These are phyloP conservation scores for Leptopilina syphax DNA, from an alignment of 2,888 invertebrate genomes.

Conservation along the genomic window DNA sequence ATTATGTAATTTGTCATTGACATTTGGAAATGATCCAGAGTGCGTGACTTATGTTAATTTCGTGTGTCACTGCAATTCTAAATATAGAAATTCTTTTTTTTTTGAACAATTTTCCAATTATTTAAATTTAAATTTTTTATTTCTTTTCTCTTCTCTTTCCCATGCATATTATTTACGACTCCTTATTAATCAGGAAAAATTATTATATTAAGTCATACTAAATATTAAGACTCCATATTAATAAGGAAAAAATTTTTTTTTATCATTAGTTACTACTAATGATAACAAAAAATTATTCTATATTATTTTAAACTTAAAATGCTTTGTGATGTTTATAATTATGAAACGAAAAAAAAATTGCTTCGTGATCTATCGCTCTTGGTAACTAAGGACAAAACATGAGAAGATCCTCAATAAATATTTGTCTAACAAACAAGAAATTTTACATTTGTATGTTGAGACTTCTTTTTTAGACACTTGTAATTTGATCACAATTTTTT, in stretches of 20 bases:
- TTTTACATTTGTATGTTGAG: background rate
- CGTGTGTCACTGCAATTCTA: background rate
- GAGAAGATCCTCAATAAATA: slow-evolving; percentile 10
- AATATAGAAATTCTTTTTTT: background rate
- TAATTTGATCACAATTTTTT: slow-evolving; percentile 8
- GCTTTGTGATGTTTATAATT: background rate
- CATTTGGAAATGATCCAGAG: slow-evolving; percentile 4
- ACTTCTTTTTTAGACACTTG: background rate
- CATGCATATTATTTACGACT: no score
- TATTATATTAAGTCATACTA: no score
- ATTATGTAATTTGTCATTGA: slow-evolving; percentile 20
- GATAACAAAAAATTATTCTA: background rate
- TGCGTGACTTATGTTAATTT: slow-evolving; percentile 6
- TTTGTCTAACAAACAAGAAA: slow-evolving; percentile 4
- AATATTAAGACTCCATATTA: no score
- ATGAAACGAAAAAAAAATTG: background rate
- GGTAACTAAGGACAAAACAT: background rate
- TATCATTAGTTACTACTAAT: no score
- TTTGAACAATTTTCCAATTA: background rate
- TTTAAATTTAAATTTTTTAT: no score
- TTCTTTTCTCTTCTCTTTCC: no score
- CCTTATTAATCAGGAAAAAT: no score
- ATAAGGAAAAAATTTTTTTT: background rate
- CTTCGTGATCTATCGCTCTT: slow-evolving; percentile 17
- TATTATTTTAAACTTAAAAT: no score